Evolutionary conservation across 2,113 vertebrate genomes (phyloP), one percentile per base, ranked within the genome.

Genomic region (Oxyura jamaicensis): DNA sequence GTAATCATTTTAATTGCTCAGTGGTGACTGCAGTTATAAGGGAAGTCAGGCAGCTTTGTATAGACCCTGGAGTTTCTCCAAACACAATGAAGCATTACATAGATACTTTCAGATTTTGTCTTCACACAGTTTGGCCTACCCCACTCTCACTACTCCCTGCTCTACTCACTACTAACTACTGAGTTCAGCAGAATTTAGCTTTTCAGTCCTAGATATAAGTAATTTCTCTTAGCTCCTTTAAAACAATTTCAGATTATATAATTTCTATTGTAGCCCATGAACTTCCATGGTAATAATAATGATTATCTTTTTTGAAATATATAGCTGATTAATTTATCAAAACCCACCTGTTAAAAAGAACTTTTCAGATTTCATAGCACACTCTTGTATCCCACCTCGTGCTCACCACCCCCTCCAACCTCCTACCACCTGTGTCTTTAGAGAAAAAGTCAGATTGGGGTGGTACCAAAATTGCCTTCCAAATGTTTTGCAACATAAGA

Each of bases 391-490:
- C 14, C 13, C 14, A 25, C 6, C 11, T 13, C 5, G 13, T 36
- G 22, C 59, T 62, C 59, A 36, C 14, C 22, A 36, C 7, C 15
- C 52, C 8, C 20, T 4, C 21, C 1, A 0, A 9, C 0, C 1
- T 46, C 14, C 11, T 2, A 3, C 0, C 9, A 22, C 8, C 3
- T 15, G n/a, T 39, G 11, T 31, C 5, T n/a, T 56, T 41, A 36
- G 7, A 21, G 26, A 90, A 85, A 68, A 28, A 15, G 2, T 41
- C 29, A 39, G 26, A 35, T 6, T 33, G 0, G 3, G 3, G 10
- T 53, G 8, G 14, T 62, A 50, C 6, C 77, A 94, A 86, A 53
- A 19, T 31, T 86, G 3, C 4, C 3, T 71, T 86, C 26, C 12
- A 74, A 56, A 39, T 56, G 52, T 58, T 71, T 60, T 56, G 10